Evolutionary conservation across 2,888 invertebrate species (phyloP).

Genomic region (Lasioglossum vierecki): DNA sequence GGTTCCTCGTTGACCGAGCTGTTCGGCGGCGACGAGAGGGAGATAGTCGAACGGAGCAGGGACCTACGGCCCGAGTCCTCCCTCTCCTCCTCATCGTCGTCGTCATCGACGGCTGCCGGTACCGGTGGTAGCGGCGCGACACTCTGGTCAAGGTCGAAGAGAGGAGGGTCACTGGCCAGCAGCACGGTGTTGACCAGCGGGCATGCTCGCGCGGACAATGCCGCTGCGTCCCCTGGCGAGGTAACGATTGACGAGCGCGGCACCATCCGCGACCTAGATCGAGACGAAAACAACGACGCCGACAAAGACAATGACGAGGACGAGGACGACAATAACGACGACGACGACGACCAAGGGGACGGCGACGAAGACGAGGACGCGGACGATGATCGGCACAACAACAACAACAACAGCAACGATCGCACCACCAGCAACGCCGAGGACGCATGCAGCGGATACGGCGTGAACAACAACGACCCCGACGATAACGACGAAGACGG

Average conservation of each 20-base stretch:
- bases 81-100: constrained; percentile 69
- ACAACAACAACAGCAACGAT: constrained; percentile 69
- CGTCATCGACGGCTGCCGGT: constrained; percentile 51
- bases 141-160: constrained; percentile 70
- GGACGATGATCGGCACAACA: constrained; percentile 82
- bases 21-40: constrained; percentile 74
- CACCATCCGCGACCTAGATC: constrained; percentile 56
- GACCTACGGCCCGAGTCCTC: constrained; percentile 69
- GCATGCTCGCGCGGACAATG: constrained; percentile 72
- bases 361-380: constrained; percentile 85
- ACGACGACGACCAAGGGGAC: constrained; percentile 85
- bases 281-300: constrained; percentile 83
- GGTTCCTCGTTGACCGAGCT: constrained; percentile 68
- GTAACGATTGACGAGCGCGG: constrained; percentile 72
- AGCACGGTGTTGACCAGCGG: constrained; percentile 74
- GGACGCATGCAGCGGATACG: constrained; percentile 79
- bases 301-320: constrained; percentile 84
- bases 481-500: constrained; percentile 82
- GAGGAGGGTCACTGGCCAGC: constrained; percentile 69
- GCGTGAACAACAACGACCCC: constrained; percentile 79
- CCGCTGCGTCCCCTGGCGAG: constrained; percentile 73
- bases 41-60: constrained; percentile 53
- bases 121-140: constrained; percentile 31
- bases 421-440: constrained; percentile 82
- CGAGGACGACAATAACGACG: constrained; percentile 78